These are phyloP conservation scores for Pelobates cultripes DNA, from an alignment of 2,797 vertebrate species.

Conservation along the genomic window DNA sequence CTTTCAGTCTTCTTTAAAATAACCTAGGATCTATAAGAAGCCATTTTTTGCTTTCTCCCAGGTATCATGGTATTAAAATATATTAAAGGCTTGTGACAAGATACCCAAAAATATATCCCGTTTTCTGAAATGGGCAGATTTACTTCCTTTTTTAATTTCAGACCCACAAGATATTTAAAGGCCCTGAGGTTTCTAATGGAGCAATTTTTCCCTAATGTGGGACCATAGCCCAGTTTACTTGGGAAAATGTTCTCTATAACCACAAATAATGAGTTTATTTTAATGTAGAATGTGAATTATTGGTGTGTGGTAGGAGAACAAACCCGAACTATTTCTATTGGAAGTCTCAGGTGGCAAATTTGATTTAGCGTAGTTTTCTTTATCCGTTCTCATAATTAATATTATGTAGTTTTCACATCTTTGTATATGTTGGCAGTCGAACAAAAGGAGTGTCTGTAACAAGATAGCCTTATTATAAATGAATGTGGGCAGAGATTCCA, in stretches of 20 bases:
- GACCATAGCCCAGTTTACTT: conserved; percentile 25
- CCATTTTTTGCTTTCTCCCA: too few relatives aligned
- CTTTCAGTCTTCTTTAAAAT: too few relatives aligned
- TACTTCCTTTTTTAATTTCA: not conserved
- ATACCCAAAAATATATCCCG: too few relatives aligned
- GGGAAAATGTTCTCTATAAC: conserved; percentile 16
- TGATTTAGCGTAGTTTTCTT: conserved; percentile 46
- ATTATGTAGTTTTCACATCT: conserved; percentile 55
- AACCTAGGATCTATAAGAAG: too few relatives aligned
- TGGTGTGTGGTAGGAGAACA: conserved; percentile 41
- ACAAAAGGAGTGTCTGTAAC: conserved; percentile 54
- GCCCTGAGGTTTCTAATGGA: not conserved
- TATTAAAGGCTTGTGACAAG: too few relatives aligned
- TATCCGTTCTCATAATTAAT: conserved; percentile 52
- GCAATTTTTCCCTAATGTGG: conserved; percentile 1
- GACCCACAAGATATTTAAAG: not conserved
- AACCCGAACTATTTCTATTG: conserved; percentile 48
- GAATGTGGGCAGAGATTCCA: conserved; percentile 50
- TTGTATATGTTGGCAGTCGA: conserved; percentile 49
- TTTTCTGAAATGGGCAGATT: not conserved
- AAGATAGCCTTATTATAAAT: conserved; percentile 55
- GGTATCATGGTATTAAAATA: too few relatives aligned
- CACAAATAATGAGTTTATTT: conserved; percentile 34
- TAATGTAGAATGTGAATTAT: conserved; percentile 39
- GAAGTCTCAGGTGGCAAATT: conserved; percentile 40